phyloP scores from a whole-genome alignment of 2,888 invertebrate species.

The Volucella bombylans region DNA sequence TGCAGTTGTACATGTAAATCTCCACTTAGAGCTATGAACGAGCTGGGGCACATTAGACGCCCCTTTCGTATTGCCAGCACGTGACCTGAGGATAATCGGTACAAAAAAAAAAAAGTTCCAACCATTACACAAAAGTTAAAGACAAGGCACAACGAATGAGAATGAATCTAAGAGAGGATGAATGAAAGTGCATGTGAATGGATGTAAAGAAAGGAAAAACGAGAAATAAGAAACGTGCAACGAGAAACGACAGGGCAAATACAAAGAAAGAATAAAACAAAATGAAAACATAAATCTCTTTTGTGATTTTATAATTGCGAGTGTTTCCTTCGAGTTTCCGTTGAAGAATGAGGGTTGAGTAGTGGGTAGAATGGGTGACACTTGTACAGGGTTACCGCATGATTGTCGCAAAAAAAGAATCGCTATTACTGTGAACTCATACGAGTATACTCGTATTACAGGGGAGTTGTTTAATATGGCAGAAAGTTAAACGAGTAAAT shows the following conservation, averaged over 20 bases:
- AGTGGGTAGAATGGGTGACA: constrained; percentile 5
- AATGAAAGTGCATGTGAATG: constrained; percentile 30
- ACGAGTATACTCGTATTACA: no score
- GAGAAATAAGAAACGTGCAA: neutral
- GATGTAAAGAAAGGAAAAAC: constrained; percentile 20
- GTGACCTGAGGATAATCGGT: constrained; percentile 79
- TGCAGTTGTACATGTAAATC: constrained; percentile 89
- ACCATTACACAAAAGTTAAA: constrained; percentile 45
- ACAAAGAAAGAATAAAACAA: constrained; percentile 14
- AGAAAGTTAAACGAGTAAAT: constrained; percentile 2
- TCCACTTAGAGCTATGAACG: constrained; percentile 90
- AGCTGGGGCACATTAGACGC: constrained; percentile 88
- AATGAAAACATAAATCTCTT: constrained; percentile 68
- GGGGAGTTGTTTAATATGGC: constrained; percentile 4
- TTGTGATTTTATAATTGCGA: constrained; percentile 73
- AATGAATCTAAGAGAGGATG: constrained; percentile 31
- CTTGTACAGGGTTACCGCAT: constrained; percentile 61
- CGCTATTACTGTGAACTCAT: constrained; percentile 2
- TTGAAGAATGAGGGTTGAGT: neutral
- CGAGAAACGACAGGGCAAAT: neutral
- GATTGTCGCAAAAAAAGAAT: constrained; percentile 13
- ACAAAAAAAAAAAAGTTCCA: constrained; percentile 30
- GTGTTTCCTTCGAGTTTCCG: constrained; percentile 69
- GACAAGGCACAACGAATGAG: constrained; percentile 46
- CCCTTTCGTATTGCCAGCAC: constrained; percentile 81